Evolutionary conservation across 1,140 invertebrate species (phyloP).

Genomic region (Diuraphis noxia): DNA sequence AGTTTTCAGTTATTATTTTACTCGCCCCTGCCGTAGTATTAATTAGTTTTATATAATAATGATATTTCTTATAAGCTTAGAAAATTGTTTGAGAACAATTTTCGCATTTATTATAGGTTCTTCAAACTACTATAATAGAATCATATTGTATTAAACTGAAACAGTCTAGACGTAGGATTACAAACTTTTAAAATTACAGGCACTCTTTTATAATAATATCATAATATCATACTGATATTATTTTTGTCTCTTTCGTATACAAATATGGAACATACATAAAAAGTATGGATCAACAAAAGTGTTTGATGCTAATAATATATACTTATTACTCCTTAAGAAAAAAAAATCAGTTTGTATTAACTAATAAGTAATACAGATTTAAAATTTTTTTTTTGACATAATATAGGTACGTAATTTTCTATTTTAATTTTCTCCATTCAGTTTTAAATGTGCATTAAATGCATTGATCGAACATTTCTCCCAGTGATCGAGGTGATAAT

Average conservation of each 20-base stretch:
- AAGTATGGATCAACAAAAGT: background rate
- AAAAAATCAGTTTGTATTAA: background rate
- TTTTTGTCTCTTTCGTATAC: background rate
- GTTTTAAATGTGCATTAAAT: background rate
- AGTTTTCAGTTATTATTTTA: background rate
- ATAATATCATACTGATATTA: background rate
- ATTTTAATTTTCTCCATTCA: background rate
- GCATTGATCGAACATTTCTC: background rate
- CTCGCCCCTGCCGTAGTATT: background rate
- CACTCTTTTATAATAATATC: background rate
- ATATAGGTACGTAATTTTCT: background rate
- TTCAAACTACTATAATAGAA: background rate
- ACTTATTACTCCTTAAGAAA: background rate
- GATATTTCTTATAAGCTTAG: background rate
- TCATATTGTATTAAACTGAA: background rate
- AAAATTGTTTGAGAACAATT: background rate
- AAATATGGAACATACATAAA: background rate
- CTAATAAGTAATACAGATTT: background rate
- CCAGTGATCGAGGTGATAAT: background rate
- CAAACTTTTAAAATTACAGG: background rate
- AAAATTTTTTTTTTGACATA: background rate
- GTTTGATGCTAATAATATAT: background rate
- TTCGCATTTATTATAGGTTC: background rate
- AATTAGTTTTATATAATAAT: background rate
- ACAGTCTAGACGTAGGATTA: background rate